Evolutionary conservation across 1,140 invertebrate genomes (phyloP).

Genomic region (Hycleus cichorii): DNA sequence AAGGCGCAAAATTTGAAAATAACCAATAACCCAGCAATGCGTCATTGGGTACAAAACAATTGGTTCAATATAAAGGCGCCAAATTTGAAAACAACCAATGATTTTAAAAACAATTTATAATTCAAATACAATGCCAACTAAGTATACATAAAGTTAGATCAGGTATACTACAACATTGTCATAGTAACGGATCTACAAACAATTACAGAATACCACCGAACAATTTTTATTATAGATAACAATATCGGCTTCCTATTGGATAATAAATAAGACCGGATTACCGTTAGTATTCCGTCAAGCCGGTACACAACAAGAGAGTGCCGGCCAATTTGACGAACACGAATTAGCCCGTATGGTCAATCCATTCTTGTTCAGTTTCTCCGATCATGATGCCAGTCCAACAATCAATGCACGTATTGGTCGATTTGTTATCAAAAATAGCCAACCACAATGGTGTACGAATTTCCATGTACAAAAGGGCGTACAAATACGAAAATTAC

Average conservation of each 20-base stretch:
- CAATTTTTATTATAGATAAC: slow-evolving; percentile 52
- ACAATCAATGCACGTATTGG: slow-evolving; percentile 65
- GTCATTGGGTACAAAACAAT: too few relatives aligned
- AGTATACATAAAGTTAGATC: too few relatives aligned
- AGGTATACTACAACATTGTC: too few relatives aligned
- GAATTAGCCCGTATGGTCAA: slow-evolving; percentile 86
- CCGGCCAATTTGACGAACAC: slow-evolving; percentile 92
- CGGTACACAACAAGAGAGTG: slow-evolving; percentile 66
- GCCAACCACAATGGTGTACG: slow-evolving; percentile 48
- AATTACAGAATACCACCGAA: too few relatives aligned
- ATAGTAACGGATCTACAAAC: too few relatives aligned
- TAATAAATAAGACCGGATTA: slow-evolving; percentile 91
- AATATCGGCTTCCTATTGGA: slow-evolving; percentile 85
- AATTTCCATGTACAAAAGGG: slow-evolving; percentile 61
- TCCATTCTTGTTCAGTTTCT: slow-evolving; percentile 91
- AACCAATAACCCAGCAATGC: too few relatives aligned
- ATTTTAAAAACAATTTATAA: too few relatives aligned
- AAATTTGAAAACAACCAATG: too few relatives aligned
- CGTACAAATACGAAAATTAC: slow-evolving; percentile 51
- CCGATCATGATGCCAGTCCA: slow-evolving; percentile 73
- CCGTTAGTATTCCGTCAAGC: slow-evolving; percentile 93
- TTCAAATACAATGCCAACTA: too few relatives aligned
- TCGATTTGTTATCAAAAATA: slow-evolving; percentile 55
- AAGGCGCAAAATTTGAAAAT: too few relatives aligned
- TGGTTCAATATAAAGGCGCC: too few relatives aligned